phyloP scores from a whole-genome alignment of 2,113 vertebrate species.

The Onychorhynchus coronatus region DNA sequence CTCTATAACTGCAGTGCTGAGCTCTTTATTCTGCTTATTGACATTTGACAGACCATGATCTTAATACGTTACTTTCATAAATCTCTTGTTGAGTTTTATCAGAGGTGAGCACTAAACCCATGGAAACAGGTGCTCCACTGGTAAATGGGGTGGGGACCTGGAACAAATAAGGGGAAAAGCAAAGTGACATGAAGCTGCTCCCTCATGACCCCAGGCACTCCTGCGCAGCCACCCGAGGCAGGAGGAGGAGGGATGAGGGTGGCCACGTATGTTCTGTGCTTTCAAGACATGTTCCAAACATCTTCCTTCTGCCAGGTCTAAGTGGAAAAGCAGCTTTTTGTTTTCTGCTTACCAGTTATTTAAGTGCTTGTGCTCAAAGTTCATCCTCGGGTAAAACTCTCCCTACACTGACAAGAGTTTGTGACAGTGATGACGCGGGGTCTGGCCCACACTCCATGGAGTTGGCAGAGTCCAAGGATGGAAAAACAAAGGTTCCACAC shows the following conservation, averaged over 20 bases:
- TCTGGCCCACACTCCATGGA: not conserved
- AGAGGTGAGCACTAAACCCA: not conserved
- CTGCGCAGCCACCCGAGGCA: not conserved
- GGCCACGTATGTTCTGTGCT: not conserved
- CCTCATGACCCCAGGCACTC: not conserved
- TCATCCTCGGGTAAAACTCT: not conserved
- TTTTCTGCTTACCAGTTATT: not conserved
- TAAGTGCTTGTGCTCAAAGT: not conserved
- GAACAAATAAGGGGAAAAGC: not conserved
- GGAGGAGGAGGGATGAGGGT: not conserved
- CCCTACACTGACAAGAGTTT: rapidly evolving
- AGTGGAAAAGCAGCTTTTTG: not conserved
- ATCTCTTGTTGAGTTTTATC: not conserved
- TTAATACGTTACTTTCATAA: not conserved
- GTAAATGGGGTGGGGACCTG: not conserved
- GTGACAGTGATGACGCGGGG: rapidly evolving
- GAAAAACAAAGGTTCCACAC: not conserved
- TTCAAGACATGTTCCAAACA: not conserved
- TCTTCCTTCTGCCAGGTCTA: not conserved
- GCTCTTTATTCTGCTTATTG: constrained; percentile 45
- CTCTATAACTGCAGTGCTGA: not conserved
- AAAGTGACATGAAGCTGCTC: not conserved
- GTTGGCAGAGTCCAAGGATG: not conserved
- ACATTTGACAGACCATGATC: constrained; percentile 46
- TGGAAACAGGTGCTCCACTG: not conserved